Percentiles rank a stretch among this genome's conserved stretches.
Evolutionary conservation across 92 coral and sea anemone genomes (phyloP).

Genomic region (Epizoanthus scotinus): DNA sequence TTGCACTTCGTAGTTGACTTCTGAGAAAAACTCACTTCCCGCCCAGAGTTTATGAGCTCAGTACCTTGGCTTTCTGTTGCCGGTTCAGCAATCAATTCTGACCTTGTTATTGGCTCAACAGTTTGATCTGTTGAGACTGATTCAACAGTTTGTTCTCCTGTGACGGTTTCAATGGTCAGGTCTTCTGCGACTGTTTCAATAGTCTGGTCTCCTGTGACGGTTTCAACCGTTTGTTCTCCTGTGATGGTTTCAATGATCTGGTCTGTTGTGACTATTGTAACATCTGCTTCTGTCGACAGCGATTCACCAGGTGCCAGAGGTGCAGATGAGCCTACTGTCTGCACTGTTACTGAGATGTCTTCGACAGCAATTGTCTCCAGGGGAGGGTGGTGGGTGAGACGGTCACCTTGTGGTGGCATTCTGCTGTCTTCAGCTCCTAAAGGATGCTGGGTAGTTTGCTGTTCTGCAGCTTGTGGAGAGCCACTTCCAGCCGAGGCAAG

Average conservation of each 20-base stretch:
- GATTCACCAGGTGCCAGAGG: background rate
- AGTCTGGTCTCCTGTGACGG: background rate
- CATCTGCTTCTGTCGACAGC: background rate
- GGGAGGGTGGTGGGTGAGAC: background rate
- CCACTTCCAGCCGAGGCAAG: conserved; percentile 53
- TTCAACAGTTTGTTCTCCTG: background rate
- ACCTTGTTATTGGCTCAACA: background rate
- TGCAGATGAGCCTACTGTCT: conserved; percentile 37
- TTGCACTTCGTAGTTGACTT: conserved; percentile 29
- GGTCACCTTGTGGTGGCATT: background rate
- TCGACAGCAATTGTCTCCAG: conserved; percentile 42
- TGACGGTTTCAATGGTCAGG: background rate
- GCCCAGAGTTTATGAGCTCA: background rate
- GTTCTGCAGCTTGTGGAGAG: background rate
- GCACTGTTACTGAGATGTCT: conserved; percentile 58
- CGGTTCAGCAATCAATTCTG: background rate
- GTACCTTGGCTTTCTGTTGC: background rate
- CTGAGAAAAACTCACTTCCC: conserved; percentile 29
- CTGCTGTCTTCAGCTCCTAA: background rate
- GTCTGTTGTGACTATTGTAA: background rate
- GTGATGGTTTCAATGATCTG: background rate
- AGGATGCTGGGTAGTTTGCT: conserved; percentile 33
- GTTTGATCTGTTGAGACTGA: conserved; percentile 4
- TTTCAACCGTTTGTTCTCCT: background rate
- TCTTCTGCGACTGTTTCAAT: conserved; percentile 7